These are phyloP conservation scores for Clanis bilineata DNA, from an alignment of 2,888 invertebrate species.

Conservation along the genomic window DNA sequence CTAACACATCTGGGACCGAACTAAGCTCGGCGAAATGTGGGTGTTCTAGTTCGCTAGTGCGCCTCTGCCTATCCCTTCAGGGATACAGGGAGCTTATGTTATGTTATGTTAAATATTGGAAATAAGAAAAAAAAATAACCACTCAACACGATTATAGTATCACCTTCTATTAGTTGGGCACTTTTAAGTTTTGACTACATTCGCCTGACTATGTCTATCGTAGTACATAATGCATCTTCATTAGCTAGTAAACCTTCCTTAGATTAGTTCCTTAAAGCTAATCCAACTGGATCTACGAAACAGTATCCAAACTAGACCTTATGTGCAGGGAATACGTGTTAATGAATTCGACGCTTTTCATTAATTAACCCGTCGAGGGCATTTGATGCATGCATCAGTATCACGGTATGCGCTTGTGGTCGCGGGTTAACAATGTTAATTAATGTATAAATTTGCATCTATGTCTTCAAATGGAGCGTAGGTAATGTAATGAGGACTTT, in stretches of 20 bases:
- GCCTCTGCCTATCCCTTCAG: no score
- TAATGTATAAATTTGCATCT: not conserved
- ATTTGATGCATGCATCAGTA: not conserved
- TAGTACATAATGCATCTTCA: not conserved
- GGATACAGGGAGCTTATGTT: no score
- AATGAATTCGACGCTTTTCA: not conserved
- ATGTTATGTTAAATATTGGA: no score
- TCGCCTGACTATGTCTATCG: not conserved
- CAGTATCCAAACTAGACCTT: not conserved
- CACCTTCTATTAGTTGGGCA: no score
- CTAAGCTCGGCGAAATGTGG: no score
- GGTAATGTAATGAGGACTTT: not conserved
- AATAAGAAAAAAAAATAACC: no score
- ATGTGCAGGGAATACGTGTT: not conserved
- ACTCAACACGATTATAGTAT: no score
- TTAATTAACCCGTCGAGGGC: not conserved
- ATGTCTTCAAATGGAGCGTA: not conserved
- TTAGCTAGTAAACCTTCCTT: no score
- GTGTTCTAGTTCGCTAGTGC: no score
- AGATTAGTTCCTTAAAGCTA: not conserved
- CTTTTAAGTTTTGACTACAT: no score
- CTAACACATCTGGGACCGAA: no score
- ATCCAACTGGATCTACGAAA: not conserved
- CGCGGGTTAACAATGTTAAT: constrained; percentile 5
- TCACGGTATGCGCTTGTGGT: not conserved